Base-by-base conservation (phyloP, 2,888 invertebrate species). In the Ethmia dodecea region DNA sequence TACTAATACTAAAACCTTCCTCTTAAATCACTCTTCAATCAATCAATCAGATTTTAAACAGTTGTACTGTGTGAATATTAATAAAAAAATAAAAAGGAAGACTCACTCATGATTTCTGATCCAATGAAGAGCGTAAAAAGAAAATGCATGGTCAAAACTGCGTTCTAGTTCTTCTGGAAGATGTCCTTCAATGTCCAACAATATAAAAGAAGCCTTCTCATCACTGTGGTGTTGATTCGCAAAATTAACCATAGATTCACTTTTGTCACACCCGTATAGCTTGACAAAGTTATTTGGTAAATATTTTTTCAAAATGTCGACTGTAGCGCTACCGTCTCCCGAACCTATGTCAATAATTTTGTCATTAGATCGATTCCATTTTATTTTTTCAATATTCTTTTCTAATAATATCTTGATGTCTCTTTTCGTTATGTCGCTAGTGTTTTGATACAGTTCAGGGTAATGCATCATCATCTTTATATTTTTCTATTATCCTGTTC, bases 41-140 rank as follows among this genome's bases (percentile, higher is more conserved):
- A n/a, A n/a, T n/a, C n/a, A n/a, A n/a, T n/a, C n/a, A n/a, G n/a
- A n/a, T n/a, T n/a, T n/a, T n/a, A n/a, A n/a, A n/a, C n/a, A n/a
- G n/a, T n/a, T n/a, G n/a, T n/a, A n/a, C n/a, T n/a, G n/a, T n/a
- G n/a, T n/a, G n/a, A n/a, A n/a, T n/a, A n/a, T n/a, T n/a, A n/a
- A n/a, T n/a, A n/a, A n/a, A n/a, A n/a, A n/a, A n/a, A n/a, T n/a
- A n/a, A n/a, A n/a, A 27, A 11, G n/a, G n/a, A n/a, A n/a, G n/a
- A 71, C 88, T 77, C 80, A 92, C 92, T 89, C 87, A 65, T 92
- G 91, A 57, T 93, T 88, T 47, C 89, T 88, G 18, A 94, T 89
- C 94, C 94, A 94, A 55, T 94, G 94, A 3, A 95, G 76, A 41
- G 93, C 90, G 62, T 93, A 94, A 61, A 94, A 94, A 0, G 94